These are phyloP conservation scores for Calidris pygmaea DNA, from an alignment of 2,113 vertebrate species.

Conservation along the genomic window DNA sequence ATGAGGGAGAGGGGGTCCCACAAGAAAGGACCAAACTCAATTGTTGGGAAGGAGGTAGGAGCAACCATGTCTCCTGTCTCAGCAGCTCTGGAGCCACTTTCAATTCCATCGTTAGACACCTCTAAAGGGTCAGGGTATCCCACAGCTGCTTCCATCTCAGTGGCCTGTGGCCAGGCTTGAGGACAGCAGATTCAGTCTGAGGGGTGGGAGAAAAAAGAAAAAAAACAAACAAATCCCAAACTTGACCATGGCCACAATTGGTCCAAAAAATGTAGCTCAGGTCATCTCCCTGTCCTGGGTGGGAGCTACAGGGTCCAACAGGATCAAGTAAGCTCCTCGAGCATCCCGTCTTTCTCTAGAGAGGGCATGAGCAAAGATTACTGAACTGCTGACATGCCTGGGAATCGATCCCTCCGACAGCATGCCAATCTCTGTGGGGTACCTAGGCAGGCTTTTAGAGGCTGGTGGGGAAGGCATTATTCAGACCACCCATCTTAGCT, in stretches of 20 bases:
- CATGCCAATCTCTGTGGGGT: slow-evolving; percentile 48
- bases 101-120: accelerated
- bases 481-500: slow-evolving; percentile 63
- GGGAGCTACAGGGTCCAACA: neutral
- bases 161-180: neutral
- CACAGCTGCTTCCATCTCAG: neutral
- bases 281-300: neutral
- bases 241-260: accelerated
- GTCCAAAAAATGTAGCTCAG: neutral
- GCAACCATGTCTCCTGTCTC: neutral
- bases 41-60: neutral
- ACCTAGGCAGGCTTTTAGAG: slow-evolving; percentile 39
- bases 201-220: too few species aligned
- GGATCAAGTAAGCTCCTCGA: neutral
- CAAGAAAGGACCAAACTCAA: neutral
- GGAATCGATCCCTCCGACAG: neutral
- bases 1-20: neutral
- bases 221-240: neutral
- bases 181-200: neutral
- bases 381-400: neutral
- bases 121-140: neutral
- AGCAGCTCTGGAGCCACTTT: neutral
- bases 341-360: neutral
- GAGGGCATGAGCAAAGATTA: neutral
- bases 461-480: slow-evolving; percentile 40